Evolutionary conservation across 2,888 invertebrate species (phyloP).

Genomic region (Caenorhabditis angaria): DNA sequence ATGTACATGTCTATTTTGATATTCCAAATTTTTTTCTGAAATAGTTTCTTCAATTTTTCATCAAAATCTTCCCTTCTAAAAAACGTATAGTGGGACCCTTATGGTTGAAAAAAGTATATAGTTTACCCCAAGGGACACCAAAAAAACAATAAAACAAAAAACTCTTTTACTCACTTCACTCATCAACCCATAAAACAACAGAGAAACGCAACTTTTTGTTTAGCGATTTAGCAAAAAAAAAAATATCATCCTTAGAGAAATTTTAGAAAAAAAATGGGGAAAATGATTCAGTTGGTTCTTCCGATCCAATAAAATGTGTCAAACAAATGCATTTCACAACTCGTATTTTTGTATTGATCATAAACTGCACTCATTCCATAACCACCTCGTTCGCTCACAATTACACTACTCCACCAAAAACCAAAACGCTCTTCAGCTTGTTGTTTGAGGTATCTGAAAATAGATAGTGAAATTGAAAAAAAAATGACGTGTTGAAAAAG

Average conservation of each 20-base stretch:
- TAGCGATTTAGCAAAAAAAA: background rate
- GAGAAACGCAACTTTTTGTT: background rate
- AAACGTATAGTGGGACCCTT: slow-evolving; percentile 20
- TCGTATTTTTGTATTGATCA: slow-evolving; percentile 70
- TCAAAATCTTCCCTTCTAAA: background rate
- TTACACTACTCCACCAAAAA: slow-evolving; percentile 72
- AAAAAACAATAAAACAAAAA: slow-evolving; percentile 4
- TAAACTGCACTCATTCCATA: slow-evolving; percentile 72
- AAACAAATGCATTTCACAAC: slow-evolving; percentile 71
- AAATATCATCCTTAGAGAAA: background rate
- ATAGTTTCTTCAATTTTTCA: too few species aligned
- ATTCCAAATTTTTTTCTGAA: too few species aligned
- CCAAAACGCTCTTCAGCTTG: slow-evolving; percentile 71
- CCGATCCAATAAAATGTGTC: slow-evolving; percentile 72
- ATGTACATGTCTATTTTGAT: too few species aligned
- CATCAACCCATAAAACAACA: slow-evolving; percentile 1
- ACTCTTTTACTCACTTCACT: slow-evolving; percentile 1
- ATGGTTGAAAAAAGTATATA: slow-evolving; percentile 7
- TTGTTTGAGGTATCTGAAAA: slow-evolving; percentile 69
- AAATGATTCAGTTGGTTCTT: slow-evolving; percentile 46
- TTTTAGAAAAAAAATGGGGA: background rate
- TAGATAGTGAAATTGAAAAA: background rate
- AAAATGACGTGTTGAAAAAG: too few species aligned
- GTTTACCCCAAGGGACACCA: background rate
- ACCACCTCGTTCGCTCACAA: slow-evolving; percentile 70